Evolutionary conservation across 2,797 vertebrate genomes (phyloP), one percentile per base, ranked within the genome.

Genomic region (Iguana delicatissima): DNA sequence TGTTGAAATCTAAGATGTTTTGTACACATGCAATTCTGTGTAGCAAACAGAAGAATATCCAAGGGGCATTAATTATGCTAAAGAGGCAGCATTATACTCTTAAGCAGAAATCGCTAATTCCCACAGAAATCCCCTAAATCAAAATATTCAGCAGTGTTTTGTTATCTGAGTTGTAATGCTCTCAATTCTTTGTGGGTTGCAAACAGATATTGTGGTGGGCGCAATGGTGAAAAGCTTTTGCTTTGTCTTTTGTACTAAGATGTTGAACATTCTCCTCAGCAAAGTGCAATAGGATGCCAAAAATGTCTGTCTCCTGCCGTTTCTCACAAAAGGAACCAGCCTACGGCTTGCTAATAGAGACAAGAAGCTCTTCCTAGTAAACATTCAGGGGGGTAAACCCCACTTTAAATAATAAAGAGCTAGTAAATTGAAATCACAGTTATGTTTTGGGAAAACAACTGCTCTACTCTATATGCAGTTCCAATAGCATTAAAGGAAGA

Each of bases 261-360:
- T 86, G 92, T 90, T 91, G 95, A 96, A 95, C 93, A 89, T 95
- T 97, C 96, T 97, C 97, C 97, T 96, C 96, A 97, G 97, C 95
- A 92, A 95, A 97, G 93, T 73, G 91, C 73, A 92, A 94, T 95
- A 95, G 96, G 67, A 92, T 96, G 97, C 97, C 97, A 97, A 97
- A 93, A 96, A 97, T 97, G 95, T 94, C 91, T 93, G 82, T 95
- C 97, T 96, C 97, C 97, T 95, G 97, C 94, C 83, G 97, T 95
- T 97, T 82, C 94, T 86, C 87, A 96, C 97, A 97, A 97, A 97
- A 94, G 93, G 77, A 92, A 94, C 95, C 90, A 86, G 94, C 94
- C 95, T 92, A 26, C 84, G 93, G 96, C 94, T 91, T 67, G 83
- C 96, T 96, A 96, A 94, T 80, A 93, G 96, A 95, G 94, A 96